Evolutionary conservation across 2,113 vertebrate genomes (phyloP).

Genomic region (Xiphophorus hellerii): DNA sequence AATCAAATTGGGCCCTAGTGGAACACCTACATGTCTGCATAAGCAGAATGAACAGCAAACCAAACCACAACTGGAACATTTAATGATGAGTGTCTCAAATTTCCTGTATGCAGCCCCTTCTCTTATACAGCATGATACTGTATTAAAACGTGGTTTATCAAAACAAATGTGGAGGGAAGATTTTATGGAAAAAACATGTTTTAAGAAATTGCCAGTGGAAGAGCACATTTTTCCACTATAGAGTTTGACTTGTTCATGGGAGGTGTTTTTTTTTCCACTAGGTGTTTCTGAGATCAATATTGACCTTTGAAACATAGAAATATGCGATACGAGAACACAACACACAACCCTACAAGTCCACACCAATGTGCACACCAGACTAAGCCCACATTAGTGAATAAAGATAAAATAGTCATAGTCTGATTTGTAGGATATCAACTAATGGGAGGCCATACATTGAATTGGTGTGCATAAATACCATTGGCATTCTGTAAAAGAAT

Average conservation of each 20-base stretch:
- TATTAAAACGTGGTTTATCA: not conserved
- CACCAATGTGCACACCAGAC: too few relatives aligned
- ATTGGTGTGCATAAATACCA: conserved; percentile 2
- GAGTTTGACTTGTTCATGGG: not conserved
- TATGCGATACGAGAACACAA: not conserved
- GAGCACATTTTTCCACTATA: not conserved
- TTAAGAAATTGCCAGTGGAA: not conserved
- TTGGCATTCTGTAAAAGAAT: conserved; percentile 10
- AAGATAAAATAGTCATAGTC: too few relatives aligned
- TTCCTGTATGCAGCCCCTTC: not conserved
- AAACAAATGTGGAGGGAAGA: not conserved
- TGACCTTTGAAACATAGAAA: not conserved
- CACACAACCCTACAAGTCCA: not conserved
- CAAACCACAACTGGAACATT: conserved; percentile 14
- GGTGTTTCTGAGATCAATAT: not conserved
- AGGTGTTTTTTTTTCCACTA: not conserved
- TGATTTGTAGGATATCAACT: too few relatives aligned
- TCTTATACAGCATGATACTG: too few relatives aligned
- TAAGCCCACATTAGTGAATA: too few relatives aligned
- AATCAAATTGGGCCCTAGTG: conserved; percentile 54
- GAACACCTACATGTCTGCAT: conserved; percentile 56
- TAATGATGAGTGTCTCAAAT: conserved; percentile 14
- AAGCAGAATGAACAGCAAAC: conserved; percentile 35
- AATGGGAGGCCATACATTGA: not conserved
- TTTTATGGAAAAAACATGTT: not conserved